Evolutionary conservation across 2,888 invertebrate species (phyloP), one percentile per base, ranked within the genome.

Genomic region (Baccha elongata): DNA sequence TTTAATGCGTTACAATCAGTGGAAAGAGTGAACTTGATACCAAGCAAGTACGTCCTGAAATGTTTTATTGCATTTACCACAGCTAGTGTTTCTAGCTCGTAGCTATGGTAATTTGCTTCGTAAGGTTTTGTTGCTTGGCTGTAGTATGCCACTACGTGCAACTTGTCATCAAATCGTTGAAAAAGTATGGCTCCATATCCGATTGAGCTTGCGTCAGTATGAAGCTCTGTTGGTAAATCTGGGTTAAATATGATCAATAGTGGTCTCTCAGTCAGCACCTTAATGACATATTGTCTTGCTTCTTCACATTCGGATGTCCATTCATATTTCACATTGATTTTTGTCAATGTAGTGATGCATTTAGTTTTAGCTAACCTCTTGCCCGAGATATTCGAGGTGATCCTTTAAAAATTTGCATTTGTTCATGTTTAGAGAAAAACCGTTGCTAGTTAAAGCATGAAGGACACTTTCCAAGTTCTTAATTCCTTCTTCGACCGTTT

Each of bases 1-100:
- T n/a, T n/a, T 79, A 67, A n/a, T 65, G 44, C 55, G 67, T 72
- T 72, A 32, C 40, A 72, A 23, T 48, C 72, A 11, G 64, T 58
- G 7, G 6, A n/a, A n/a, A 55, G 2, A n/a, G 55, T 55, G 32
- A 72, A 72, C 13, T 44, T 29, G 2, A 53, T 53, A 7, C 72
- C 62, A 3, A 64, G 11, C 2, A 64, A 23, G 17, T 62, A 72
- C n/a, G n/a, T n/a, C n/a, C n/a, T n/a, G n/a, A n/a, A n/a, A n/a
- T n/a, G n/a, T n/a, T n/a, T n/a, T n/a, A n/a, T n/a, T n/a, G n/a
- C n/a, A n/a, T n/a, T n/a, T n/a, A n/a, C n/a, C n/a, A n/a, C n/a
- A n/a, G n/a, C n/a, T n/a, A n/a, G n/a, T n/a, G n/a, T n/a, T n/a
- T n/a, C 0, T 62, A 69, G 19, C 23, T 69, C 37, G 21, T 72